A percentile compares a stretch with the other conserved stretches of the same genome.
Evolutionary conservation across 2,888 invertebrate species (phyloP).

Genomic region (Aphelenchoides bicaudatus): DNA sequence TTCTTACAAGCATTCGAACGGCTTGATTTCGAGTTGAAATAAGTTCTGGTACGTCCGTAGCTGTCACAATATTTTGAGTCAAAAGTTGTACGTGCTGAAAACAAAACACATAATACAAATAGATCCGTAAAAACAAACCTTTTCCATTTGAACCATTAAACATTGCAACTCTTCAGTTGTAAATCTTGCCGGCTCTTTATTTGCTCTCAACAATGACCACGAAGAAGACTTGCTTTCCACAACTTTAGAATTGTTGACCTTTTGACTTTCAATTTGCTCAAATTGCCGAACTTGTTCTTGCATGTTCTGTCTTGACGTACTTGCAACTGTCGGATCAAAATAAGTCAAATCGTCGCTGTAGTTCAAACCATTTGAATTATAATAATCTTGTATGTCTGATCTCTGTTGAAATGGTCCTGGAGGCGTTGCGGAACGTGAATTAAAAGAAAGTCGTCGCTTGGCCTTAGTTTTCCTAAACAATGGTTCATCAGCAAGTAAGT

Average conservation of each 20-base stretch:
- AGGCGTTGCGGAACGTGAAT: too few species aligned
- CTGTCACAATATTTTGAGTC: slow-evolving; percentile 23
- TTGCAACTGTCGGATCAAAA: too few species aligned
- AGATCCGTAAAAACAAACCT: slow-evolving; percentile 17
- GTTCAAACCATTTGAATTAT: too few species aligned
- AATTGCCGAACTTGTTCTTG: not conserved
- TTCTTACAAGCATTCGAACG: slow-evolving; percentile 23
- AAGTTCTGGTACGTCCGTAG: slow-evolving; percentile 15
- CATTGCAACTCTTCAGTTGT: slow-evolving; percentile 14
- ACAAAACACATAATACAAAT: not conserved
- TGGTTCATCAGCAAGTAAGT: not conserved
- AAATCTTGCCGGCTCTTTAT: slow-evolving; percentile 12
- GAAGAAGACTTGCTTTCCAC: too few species aligned
- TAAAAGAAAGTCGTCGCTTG: too few species aligned
- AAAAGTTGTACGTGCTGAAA: slow-evolving; percentile 29
- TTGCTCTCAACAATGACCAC: slow-evolving; percentile 16
- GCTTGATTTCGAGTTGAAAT: slow-evolving; percentile 15
- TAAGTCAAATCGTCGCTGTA: too few species aligned
- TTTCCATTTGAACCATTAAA: slow-evolving; percentile 28
- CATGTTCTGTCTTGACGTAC: too few species aligned
- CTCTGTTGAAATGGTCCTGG: too few species aligned
- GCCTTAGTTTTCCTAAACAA: not conserved
- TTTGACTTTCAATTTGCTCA: not conserved
- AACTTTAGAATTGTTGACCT: not conserved
- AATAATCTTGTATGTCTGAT: too few species aligned